These are phyloP conservation scores for Zaprionus lineosus DNA, from an alignment of 2,888 invertebrate genomes.

Conservation along the genomic window DNA sequence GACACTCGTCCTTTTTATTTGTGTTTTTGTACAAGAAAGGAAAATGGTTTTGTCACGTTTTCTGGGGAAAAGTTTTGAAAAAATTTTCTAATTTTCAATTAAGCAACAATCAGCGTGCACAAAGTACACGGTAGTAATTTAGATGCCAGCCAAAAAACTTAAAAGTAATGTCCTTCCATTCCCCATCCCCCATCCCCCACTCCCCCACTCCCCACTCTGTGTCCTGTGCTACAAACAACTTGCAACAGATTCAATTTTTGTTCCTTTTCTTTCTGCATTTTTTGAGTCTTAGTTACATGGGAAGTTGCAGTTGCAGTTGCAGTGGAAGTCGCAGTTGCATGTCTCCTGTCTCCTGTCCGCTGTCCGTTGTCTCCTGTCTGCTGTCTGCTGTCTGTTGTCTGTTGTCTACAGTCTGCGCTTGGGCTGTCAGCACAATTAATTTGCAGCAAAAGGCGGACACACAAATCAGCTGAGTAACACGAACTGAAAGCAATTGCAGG, in stretches of 20 bases:
- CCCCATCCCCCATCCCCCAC: too few species aligned
- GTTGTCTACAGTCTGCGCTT: conserved; percentile 30
- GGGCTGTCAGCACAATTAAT: conserved; percentile 71
- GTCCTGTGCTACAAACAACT: conserved; percentile 14
- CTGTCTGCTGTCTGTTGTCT: too few species aligned
- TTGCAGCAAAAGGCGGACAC: conserved; percentile 67
- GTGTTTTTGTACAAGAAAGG: too few species aligned
- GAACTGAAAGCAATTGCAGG: conserved; percentile 51
- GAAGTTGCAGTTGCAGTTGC: conserved; percentile 19
- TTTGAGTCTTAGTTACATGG: too few species aligned
- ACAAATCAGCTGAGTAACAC: conserved; percentile 61
- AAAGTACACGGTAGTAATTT: conserved; percentile 50
- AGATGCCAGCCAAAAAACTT: conserved; percentile 29
- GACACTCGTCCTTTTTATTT: too few species aligned
- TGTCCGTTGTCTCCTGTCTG: conserved; percentile 24
- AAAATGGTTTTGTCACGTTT: too few species aligned
- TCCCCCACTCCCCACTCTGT: too few species aligned
- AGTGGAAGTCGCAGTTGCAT: conserved; percentile 9
- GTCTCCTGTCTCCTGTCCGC: too few species aligned
- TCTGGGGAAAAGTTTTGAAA: conserved; percentile 15
- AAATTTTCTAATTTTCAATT: conserved; percentile 73
- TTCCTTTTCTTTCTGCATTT: not conserved
- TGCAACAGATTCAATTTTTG: conserved; percentile 13
- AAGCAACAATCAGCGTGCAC: conserved; percentile 65
- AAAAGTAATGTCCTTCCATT: too few species aligned